These are phyloP conservation scores for Synanthedon myopaeformis DNA, from an alignment of 2,888 invertebrate genomes.

Conservation along the genomic window DNA sequence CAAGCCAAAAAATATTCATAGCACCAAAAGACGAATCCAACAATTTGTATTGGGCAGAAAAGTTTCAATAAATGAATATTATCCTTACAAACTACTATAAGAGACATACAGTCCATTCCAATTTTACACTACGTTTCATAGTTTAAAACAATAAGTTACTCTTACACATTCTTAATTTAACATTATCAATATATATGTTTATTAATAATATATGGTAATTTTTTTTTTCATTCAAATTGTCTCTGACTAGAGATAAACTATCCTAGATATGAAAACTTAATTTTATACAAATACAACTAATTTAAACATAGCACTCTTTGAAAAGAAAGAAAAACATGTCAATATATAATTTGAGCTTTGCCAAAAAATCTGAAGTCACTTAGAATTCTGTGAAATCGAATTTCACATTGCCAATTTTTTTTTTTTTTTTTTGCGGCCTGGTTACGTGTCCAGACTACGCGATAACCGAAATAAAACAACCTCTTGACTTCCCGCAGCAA, in stretches of 20 bases:
- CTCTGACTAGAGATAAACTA: slow-evolving; percentile 69
- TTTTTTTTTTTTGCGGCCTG: too few species aligned
- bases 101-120: slow-evolving; percentile 47
- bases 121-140: slow-evolving; percentile 32
- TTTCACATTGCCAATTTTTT: slow-evolving; percentile 32
- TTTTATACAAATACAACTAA: slow-evolving; percentile 27
- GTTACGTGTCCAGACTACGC: neutral
- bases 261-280: slow-evolving; percentile 51
- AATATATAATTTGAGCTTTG: slow-evolving; percentile 61
- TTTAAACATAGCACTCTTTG: slow-evolving; percentile 18
- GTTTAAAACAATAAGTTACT: slow-evolving; percentile 56
- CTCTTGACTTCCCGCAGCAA: too few species aligned
- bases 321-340: slow-evolving; percentile 33
- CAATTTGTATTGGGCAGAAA: slow-evolving; percentile 53
- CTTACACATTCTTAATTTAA: slow-evolving; percentile 41
- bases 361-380: slow-evolving; percentile 41
- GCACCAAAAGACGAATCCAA: slow-evolving; percentile 61
- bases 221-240: slow-evolving; percentile 47
- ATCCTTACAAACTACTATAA: slow-evolving; percentile 9
- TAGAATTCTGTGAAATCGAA: slow-evolving; percentile 48
- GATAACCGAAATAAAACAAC: too few species aligned
- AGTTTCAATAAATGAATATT: slow-evolving; percentile 39
- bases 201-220: slow-evolving; percentile 67
- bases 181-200: slow-evolving; percentile 48
- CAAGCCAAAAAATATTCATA: slow-evolving; percentile 61